Base-by-base conservation (phyloP, 2,113 vertebrate species). In the Ochotona princeps region DNA sequence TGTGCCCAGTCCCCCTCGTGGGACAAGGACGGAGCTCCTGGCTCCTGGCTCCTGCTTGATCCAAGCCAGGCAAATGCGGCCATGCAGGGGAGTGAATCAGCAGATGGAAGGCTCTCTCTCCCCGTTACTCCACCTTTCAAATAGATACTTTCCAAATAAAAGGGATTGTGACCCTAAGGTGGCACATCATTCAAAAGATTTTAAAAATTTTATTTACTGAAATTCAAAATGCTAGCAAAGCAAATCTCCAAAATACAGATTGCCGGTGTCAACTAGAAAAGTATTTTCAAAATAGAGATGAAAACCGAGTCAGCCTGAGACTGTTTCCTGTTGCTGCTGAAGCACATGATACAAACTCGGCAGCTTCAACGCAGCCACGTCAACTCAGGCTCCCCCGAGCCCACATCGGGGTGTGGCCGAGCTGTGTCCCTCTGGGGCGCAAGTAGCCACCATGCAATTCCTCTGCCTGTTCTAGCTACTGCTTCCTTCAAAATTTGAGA, bases 181-280 rank as follows among this genome's bases (percentile, higher is more conserved):
- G 38, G 8, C 5, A 82, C 13, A 11, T 49, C 28, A 38, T 61
- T 85, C n/a, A 44, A 44, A 94, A 72, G 28, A 80, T 80, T 83
- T 32, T 9, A 2, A 18, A 72, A 90, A 63, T 32, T 60, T 10
- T 85, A 86, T 83, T 90, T 90, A 89, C 35, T 90, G 65, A 88
- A 87, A 69, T 30, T 74, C 25, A 70, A 51, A 57, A 89, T 5
- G 54, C 54, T 57, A 75, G 78, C 78, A 7, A 21, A 87, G 81
- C 47, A 85, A 82, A 95, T 57, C 66, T 85, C 51, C 66, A 95
- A 92, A 86, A 89, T 76, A 73, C 86, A 87, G 54, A 87, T 75
- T 21, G 74, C 13, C 57, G 54, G 78, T 84, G 73, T 86, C 51
- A 60, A 84, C 63, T 47, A 61, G 73, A 54, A 78, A 93, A 94